These are phyloP conservation scores for Frieseomelitta varia DNA, from an alignment of 1,140 invertebrate species.

Conservation along the genomic window DNA sequence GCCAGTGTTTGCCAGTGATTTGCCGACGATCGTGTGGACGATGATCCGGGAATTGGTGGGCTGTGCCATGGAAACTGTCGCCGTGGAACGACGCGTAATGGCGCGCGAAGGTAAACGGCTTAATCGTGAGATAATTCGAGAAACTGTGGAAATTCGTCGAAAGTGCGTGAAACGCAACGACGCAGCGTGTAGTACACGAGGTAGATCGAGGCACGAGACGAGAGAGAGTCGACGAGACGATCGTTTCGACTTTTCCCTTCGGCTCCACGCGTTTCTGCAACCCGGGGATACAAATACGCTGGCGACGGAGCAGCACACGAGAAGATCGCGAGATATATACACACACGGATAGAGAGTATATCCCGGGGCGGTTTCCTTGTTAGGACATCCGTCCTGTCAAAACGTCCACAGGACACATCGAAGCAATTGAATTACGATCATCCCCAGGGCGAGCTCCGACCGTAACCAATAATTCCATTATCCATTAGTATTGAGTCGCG, in stretches of 20 bases:
- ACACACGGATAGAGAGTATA: conserved; percentile 43
- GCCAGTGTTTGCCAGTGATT: not conserved
- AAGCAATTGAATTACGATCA: conserved; percentile 82
- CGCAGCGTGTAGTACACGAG: too few relatives aligned
- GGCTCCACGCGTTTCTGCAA: not conserved
- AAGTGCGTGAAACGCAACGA: too few relatives aligned
- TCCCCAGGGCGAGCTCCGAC: conserved; percentile 79
- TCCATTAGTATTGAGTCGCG: conserved; percentile 82
- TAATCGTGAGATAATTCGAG: not conserved
- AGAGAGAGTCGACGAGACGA: not conserved
- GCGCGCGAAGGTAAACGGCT: conserved; percentile 60
- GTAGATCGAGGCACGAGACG: too few relatives aligned
- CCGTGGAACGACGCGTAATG: conserved; percentile 43
- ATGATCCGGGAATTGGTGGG: not conserved
- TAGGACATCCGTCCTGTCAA: conserved; percentile 82
- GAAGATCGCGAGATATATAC: not conserved
- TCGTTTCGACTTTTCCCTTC: not conserved
- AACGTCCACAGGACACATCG: conserved; percentile 82
- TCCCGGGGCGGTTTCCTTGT: conserved; percentile 80
- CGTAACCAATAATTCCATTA: conserved; percentile 83
- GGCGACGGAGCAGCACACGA: not conserved
- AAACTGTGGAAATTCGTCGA: not conserved
- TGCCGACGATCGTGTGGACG: not conserved
- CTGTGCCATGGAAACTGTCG: conserved; percentile 8
- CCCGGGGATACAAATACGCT: conserved; percentile 17